Base-by-base conservation (phyloP, 1,140 invertebrate species). In the Drosophila mauritiana region DNA sequence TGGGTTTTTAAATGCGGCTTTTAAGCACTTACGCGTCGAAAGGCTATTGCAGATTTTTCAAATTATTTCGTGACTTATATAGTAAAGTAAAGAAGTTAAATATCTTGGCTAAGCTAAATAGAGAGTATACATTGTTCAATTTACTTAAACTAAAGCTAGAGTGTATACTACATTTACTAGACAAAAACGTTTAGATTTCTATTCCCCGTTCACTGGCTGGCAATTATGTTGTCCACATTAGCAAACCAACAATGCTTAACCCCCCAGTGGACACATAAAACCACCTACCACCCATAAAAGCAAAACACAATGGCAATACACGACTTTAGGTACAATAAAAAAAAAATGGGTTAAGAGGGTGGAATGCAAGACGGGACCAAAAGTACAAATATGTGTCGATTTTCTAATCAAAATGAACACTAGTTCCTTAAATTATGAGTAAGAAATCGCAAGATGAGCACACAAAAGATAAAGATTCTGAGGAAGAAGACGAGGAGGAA, bases 1-100 rank as follows among this genome's bases (percentile, higher is more conserved):
- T 89, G 63, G 54, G 54, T 57, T 84, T 90, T 89, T 89, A 81
- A 89, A 90, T 90, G 85, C 80, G 73, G 53, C 70, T 86, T 85
- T 84, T 67, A 58, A 34, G 34, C 54, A 54, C 40, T 64, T 68
- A n/a, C 42, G 22, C 2, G 3, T 22, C 17, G 10, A 20, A 20
- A 20, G 31, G 45, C 48, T 46, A 64, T 34, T 40, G 3, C 3
- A 4, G 31, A 8, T 52, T 67, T 51, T 20, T 2, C 13, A 36
- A 31, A 40, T 36, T 22, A 34, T 1, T 45, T 20, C 3, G 70
- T 48, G 10, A 39, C 34, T 3, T 27, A n/a, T 4, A 13, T 11
- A 13, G 11, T 13, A 12, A 13, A 0, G 6, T 46, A 5, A 3
- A 13, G 37, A 39, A 31, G 31, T 8, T 8, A 31, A 10, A 31